phyloP scores from a whole-genome alignment of 1,140 invertebrate genomes.

The Frieseomelitta varia region DNA sequence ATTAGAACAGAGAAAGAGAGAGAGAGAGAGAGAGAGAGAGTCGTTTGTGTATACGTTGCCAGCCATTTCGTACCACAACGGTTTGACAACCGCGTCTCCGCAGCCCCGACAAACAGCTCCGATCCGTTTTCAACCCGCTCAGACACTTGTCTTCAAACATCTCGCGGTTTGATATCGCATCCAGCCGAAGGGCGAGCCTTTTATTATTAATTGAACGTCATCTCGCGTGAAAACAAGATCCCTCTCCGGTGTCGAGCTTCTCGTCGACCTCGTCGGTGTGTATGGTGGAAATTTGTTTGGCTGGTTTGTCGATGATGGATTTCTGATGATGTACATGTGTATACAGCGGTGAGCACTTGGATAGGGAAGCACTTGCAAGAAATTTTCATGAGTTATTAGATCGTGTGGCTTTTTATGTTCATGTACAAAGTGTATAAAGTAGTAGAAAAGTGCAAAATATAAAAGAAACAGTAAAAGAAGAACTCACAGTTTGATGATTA shows the following conservation, averaged over 20 bases:
- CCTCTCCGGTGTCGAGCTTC: neutral
- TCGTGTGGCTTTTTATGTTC: no score
- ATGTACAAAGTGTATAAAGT: no score
- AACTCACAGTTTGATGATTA: no score
- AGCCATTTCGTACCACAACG: constrained; percentile 54
- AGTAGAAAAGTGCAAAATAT: no score
- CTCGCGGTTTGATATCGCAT: constrained; percentile 29
- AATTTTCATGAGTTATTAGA: neutral
- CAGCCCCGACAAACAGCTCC: constrained; percentile 62
- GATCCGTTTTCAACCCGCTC: constrained; percentile 47
- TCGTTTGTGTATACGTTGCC: constrained; percentile 31
- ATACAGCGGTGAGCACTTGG: no score
- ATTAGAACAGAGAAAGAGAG: constrained; percentile 68
- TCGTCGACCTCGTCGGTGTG: neutral
- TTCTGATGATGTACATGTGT: neutral
- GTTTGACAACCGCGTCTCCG: constrained; percentile 59
- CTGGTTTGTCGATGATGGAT: neutral
- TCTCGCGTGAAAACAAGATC: constrained; percentile 17
- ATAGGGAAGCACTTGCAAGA: neutral
- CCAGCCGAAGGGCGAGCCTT: neutral
- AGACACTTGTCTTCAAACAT: constrained; percentile 68
- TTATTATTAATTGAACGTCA: constrained; percentile 53
- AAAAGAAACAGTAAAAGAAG: no score
- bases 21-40: no score
- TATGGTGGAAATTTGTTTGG: neutral